phyloP scores from a whole-genome alignment of 2,797 vertebrate genomes.

The Gymnodraco acuticeps region DNA sequence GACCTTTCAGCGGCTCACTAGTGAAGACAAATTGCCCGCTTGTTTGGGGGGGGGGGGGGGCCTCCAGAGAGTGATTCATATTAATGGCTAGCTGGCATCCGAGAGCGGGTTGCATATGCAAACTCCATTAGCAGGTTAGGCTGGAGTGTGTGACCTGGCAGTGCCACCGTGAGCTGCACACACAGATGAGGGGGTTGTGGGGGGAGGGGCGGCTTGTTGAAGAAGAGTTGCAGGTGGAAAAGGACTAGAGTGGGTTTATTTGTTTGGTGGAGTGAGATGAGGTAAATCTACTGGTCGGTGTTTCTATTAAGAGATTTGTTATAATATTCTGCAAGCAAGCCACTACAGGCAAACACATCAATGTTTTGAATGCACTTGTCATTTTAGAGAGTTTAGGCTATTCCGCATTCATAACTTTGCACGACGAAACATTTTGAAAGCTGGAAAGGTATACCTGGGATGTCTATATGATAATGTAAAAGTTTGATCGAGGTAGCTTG shows the following conservation, averaged over 20 bases:
- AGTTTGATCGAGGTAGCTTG: no score
- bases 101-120: slow-evolving; percentile 83
- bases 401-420: no score
- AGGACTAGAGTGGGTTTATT: slow-evolving; percentile 10
- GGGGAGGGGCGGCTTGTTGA: slow-evolving; percentile 41
- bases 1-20: slow-evolving; percentile 84
- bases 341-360: no score
- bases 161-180: slow-evolving; percentile 64
- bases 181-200: slow-evolving; percentile 24
- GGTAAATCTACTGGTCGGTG: slow-evolving; percentile 6
- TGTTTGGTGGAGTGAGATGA: slow-evolving; percentile 1
- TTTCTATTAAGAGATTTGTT: not conserved
- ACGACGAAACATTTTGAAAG: no score
- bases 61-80: slow-evolving; percentile 85
- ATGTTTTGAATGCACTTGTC: no score
- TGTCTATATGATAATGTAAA: no score
- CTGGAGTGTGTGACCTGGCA: slow-evolving; percentile 76
- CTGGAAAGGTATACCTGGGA: no score
- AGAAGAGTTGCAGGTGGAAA: slow-evolving; percentile 63
- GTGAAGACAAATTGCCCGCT: slow-evolving; percentile 88
- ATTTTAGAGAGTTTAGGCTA: no score
- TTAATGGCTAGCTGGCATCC: slow-evolving; percentile 85
- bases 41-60: slow-evolving; percentile 67
- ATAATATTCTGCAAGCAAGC: not conserved
- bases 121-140: slow-evolving; percentile 87